phyloP scores from a whole-genome alignment of 2,888 invertebrate genomes.

The Polylopha cassiicola region DNA sequence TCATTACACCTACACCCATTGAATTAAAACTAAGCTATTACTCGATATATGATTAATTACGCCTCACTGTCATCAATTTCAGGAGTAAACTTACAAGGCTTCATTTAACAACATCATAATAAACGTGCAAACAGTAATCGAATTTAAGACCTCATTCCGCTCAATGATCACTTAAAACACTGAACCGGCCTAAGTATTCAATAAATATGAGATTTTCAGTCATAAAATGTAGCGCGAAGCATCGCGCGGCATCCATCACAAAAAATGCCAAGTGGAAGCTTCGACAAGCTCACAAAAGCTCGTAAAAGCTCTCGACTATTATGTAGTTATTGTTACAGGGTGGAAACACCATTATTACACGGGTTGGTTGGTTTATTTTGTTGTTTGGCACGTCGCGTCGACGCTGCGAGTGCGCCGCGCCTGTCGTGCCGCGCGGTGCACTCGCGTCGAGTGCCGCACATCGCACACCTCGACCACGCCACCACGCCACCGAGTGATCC shows the following conservation, averaged over 20 bases:
- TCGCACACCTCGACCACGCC: too few species aligned
- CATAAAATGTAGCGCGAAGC: constrained; percentile 53
- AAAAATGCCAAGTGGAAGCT: constrained; percentile 71
- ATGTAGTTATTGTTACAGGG: constrained; percentile 76
- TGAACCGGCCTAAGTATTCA: constrained; percentile 58
- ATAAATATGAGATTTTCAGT: constrained; percentile 55
- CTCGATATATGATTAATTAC: constrained; percentile 9
- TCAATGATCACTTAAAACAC: constrained; percentile 45
- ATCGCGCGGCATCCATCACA: constrained; percentile 60
- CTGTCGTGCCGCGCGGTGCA: constrained; percentile 22
- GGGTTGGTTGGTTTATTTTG: constrained; percentile 64
- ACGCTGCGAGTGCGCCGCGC: constrained; percentile 30
- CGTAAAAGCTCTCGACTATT: constrained; percentile 76
- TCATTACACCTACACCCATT: constrained; percentile 17
- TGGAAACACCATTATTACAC: constrained; percentile 77
- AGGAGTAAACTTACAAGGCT: not conserved
- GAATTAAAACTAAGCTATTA: constrained; percentile 17
- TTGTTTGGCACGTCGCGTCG: constrained; percentile 58
- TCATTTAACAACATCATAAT: constrained; percentile 41
- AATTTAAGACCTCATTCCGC: constrained; percentile 43
- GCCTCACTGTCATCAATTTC: not conserved
- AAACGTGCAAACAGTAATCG: constrained; percentile 46
- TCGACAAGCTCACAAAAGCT: constrained; percentile 75
- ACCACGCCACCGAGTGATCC: constrained; percentile 18
- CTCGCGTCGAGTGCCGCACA: constrained; percentile 7